Evolutionary conservation across 2,888 invertebrate genomes (phyloP).

Genomic region (Ptilodon capucinus): DNA sequence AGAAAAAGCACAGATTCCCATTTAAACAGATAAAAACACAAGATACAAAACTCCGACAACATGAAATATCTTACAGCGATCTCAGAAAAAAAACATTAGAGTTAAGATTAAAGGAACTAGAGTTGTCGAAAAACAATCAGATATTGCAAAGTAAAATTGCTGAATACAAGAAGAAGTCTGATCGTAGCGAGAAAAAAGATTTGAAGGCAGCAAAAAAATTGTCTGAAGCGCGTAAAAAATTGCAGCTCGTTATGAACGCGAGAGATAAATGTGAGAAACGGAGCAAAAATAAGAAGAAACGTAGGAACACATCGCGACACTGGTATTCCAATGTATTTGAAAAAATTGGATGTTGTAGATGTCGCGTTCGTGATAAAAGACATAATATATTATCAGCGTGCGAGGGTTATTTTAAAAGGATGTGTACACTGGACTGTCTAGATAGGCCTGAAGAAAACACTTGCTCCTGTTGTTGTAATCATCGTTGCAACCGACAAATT

Average conservation of each 20-base stretch:
- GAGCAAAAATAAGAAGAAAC: conserved; percentile 1
- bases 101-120: conserved; percentile 32
- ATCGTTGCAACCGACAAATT: conserved; percentile 1
- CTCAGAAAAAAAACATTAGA: conserved; percentile 25
- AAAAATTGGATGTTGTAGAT: conserved; percentile 1
- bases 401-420: conserved; percentile 3
- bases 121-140: conserved; percentile 34
- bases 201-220: conserved; percentile 38
- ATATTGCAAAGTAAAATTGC: conserved; percentile 26
- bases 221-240: conserved; percentile 36
- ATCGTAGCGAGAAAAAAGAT: conserved; percentile 30
- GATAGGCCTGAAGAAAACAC: not conserved
- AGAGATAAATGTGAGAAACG: conserved; percentile 14
- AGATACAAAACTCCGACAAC: not conserved
- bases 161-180: conserved; percentile 16
- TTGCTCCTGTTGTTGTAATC: conserved; percentile 5
- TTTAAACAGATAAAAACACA: not conserved
- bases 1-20: not conserved
- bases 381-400: conserved; percentile 1
- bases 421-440: not conserved
- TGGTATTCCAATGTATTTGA: conserved; percentile 1
- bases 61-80: conserved; percentile 4
- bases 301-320: not conserved
- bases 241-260: conserved; percentile 22
- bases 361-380: not conserved